A percentile compares a stretch with the other conserved stretches of the same genome.
phyloP scores from a whole-genome alignment of 2,888 invertebrate species.

The Dilophus febrilis region DNA sequence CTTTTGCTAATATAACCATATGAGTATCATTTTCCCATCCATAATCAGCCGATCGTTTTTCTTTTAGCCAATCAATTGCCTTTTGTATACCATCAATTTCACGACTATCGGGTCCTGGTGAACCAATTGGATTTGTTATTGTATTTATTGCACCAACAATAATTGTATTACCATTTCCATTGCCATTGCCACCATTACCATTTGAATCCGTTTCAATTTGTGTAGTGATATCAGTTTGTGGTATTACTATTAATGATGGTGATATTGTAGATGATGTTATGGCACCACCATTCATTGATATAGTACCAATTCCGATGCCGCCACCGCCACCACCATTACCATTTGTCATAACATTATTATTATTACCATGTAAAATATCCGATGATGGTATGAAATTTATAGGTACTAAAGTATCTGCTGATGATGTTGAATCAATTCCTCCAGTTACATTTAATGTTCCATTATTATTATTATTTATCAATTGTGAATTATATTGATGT shows the following conservation, averaged over 20 bases:
- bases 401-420: background rate
- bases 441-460: background rate
- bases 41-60: constrained; percentile 55
- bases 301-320: constrained; percentile 1
- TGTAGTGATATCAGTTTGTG: constrained; percentile 2
- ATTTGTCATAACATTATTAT: constrained; percentile 5
- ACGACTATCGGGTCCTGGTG: constrained; percentile 26
- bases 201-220: background rate
- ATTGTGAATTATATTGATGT: too few species aligned
- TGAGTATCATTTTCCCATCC: constrained; percentile 77
- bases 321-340: background rate
- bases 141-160: constrained; percentile 11
- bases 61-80: constrained; percentile 56
- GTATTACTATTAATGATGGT: constrained; percentile 2
- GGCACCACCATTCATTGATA: too few species aligned
- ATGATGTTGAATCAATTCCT: too few species aligned
- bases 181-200: background rate
- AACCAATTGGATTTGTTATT: constrained; percentile 14
- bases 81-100: constrained; percentile 28
- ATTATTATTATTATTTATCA: too few species aligned
- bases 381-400: background rate
- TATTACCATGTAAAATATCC: background rate
- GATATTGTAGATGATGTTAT: constrained; percentile 4
- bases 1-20: constrained; percentile 61
- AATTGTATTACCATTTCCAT: background rate